These are phyloP conservation scores for Phoxinus dragarum DNA, from an alignment of 2,797 vertebrate genomes.

Conservation along the genomic window DNA sequence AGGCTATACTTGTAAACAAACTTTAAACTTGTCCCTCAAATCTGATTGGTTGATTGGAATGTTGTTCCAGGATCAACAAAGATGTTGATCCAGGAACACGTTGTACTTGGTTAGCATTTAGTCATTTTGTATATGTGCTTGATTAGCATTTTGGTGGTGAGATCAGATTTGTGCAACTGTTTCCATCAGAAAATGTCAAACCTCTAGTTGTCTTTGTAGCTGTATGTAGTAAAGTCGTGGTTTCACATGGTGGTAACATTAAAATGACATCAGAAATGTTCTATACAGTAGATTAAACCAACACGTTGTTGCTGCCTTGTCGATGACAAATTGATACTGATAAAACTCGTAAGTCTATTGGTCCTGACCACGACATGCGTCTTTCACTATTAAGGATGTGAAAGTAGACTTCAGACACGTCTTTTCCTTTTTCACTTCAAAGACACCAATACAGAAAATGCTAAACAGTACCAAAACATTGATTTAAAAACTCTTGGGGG, in stretches of 20 bases:
- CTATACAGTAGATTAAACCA: not conserved
- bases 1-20: not conserved
- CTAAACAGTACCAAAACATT: not conserved
- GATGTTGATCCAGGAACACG: not conserved
- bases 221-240: not conserved
- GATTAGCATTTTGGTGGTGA: not conserved
- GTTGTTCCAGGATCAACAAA: not conserved
- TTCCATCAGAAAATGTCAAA: not conserved
- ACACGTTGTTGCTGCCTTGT: not conserved
- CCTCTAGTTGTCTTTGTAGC: constrained; percentile 1
- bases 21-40: not conserved
- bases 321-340: not conserved
- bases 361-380: not conserved
- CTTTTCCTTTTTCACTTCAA: constrained; percentile 37
- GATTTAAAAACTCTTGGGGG: constrained; percentile 42
- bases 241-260: not conserved
- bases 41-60: not conserved
- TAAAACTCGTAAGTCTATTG: not conserved
- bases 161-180: not conserved
- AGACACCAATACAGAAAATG: not conserved
- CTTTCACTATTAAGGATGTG: constrained; percentile 43
- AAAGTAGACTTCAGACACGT: constrained; percentile 52
- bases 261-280: not conserved
- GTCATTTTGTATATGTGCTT: no score
- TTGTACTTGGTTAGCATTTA: not conserved